Conservation (phyloP, 2,888 invertebrate species). For the Hetaerina titia region DNA sequence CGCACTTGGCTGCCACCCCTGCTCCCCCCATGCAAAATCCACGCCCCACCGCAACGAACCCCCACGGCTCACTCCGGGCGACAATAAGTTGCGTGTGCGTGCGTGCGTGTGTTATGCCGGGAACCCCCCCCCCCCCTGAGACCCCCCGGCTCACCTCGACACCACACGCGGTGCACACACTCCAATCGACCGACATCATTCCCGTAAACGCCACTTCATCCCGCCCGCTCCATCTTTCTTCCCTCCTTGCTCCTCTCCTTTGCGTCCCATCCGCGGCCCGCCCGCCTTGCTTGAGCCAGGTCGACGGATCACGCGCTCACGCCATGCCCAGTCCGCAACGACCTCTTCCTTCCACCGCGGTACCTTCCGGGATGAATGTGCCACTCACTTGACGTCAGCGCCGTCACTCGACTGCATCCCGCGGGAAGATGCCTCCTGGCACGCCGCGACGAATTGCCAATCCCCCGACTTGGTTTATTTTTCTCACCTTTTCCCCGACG, state of each 20-base stretch:
- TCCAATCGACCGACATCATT: neutral
- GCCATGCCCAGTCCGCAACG: too few species aligned
- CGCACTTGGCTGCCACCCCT: too few species aligned
- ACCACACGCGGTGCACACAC: neutral
- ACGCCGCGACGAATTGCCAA: neutral
- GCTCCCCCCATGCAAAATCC: too few species aligned
- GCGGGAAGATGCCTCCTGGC: neutral
- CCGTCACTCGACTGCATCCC: neutral
- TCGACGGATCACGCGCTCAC: too few species aligned
- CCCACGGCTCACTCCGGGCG: neutral
- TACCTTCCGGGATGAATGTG: neutral
- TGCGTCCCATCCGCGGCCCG: neutral
- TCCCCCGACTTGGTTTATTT: neutral
- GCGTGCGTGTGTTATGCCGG: neutral
- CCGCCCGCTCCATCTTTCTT: neutral
- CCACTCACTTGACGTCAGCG: neutral
- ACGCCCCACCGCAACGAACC: constrained; percentile 5
- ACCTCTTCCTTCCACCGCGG: neutral
- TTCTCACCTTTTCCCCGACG: neutral
- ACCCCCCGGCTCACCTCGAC: neutral
- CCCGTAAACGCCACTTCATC: constrained; percentile 12
- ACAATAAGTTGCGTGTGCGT: neutral
- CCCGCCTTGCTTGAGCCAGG: neutral
- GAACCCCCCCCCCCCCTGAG: neutral
- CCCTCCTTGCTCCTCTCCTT: neutral